Evolutionary conservation across 2,113 vertebrate species (phyloP).

Genomic region (Misgurnus mizolepis): DNA sequence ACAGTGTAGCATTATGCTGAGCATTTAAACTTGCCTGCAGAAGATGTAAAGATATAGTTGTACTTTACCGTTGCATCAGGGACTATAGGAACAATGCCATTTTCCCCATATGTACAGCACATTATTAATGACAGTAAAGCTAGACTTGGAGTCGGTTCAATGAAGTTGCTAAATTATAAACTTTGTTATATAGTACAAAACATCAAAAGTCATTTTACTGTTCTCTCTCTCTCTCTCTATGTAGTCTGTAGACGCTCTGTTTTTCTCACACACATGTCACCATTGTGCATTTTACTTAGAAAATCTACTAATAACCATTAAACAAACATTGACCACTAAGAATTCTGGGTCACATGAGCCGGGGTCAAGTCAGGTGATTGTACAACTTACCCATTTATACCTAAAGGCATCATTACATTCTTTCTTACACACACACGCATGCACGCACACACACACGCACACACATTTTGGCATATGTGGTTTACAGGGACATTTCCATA

Average conservation of each 20-base stretch:
- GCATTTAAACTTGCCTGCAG: no score
- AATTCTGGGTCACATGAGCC: background rate
- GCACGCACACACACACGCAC: no score
- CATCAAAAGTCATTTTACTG: background rate
- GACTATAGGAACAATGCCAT: background rate
- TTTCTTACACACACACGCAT: background rate
- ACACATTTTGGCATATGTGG: no score
- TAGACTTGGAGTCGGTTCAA: no score
- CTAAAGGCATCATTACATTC: constrained; percentile 17
- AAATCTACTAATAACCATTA: background rate
- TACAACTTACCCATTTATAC: constrained; percentile 11
- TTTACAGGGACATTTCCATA: no score
- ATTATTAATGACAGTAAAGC: no score
- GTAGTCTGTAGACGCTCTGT: background rate
- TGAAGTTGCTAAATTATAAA: background rate
- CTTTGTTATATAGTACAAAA: background rate
- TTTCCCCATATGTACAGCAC: no score
- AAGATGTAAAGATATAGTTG: background rate
- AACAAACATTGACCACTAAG: background rate
- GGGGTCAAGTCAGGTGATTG: background rate
- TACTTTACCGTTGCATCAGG: background rate
- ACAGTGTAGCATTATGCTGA: background rate
- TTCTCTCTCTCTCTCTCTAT: background rate
- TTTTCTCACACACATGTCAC: no score
- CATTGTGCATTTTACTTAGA: background rate